Percentiles rank a stretch among this genome's conserved stretches.
phyloP scores from a whole-genome alignment of 2,113 vertebrate genomes.

The Clarias gariepinus region DNA sequence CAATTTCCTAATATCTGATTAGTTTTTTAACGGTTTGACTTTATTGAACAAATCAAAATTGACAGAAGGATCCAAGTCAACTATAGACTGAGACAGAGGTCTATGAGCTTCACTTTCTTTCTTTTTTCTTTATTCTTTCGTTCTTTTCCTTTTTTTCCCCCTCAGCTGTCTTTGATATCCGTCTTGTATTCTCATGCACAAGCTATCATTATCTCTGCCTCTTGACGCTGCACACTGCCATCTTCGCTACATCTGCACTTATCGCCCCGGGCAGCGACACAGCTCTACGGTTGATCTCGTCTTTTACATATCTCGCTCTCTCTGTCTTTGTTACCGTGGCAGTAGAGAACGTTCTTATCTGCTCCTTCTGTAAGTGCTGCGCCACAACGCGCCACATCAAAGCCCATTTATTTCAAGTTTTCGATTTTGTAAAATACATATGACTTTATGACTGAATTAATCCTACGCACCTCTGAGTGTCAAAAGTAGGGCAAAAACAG shows the following conservation, averaged over 20 bases:
- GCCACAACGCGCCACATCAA: conserved; percentile 28
- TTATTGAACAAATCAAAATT: neutral
- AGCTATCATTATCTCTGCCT: conserved; percentile 78
- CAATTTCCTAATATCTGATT: neutral
- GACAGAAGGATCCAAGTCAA: neutral
- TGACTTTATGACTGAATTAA: neutral
- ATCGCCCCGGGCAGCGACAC: conserved; percentile 72
- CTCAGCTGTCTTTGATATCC: conserved; percentile 72
- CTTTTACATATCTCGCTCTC: conserved; percentile 72
- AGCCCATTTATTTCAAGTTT: conserved; percentile 12
- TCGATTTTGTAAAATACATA: conserved; percentile 13
- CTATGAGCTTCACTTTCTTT: neutral
- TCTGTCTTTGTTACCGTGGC: conserved; percentile 44
- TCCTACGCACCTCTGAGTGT: neutral
- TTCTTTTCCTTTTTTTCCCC: neutral
- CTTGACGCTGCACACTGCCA: conserved; percentile 73
- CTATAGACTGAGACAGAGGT: conserved; percentile 1
- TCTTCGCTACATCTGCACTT: conserved; percentile 76
- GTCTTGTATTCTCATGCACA: conserved; percentile 75
- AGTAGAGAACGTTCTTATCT: conserved; percentile 30
- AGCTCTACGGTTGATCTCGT: conserved; percentile 75
- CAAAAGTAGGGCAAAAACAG: neutral
- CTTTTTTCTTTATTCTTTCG: neutral
- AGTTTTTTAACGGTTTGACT: neutral
- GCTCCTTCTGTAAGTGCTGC: conserved; percentile 2